Percentiles rank a stretch among this genome's conserved stretches.
These are phyloP conservation scores for Zoanthus solanderi DNA, from an alignment of 92 coral and sea anemone genomes.

Conservation along the genomic window DNA sequence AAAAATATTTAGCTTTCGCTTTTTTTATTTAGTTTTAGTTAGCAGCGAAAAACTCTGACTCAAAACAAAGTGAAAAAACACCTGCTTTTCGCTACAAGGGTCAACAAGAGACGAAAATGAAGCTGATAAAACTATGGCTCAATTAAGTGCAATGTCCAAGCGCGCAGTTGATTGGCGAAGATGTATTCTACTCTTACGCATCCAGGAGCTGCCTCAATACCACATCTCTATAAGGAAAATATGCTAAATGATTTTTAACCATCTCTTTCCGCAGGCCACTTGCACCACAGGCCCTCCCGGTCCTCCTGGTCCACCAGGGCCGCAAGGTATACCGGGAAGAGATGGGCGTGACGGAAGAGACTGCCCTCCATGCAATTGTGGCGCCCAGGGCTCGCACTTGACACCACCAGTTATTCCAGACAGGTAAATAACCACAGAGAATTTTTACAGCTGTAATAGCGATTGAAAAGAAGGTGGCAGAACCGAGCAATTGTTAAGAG, in stretches of 20 bases:
- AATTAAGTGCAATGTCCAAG: too few species aligned
- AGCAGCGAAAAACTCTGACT: neutral
- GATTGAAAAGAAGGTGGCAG: too few species aligned
- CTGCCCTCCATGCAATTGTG: slow-evolving; percentile 46
- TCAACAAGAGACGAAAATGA: too few species aligned
- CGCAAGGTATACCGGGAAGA: slow-evolving; percentile 49
- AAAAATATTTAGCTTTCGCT: neutral
- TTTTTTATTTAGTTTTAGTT: too few species aligned
- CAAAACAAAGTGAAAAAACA: neutral
- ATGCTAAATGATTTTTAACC: neutral
- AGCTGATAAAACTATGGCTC: too few species aligned
- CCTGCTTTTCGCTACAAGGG: neutral
- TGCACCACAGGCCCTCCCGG: slow-evolving; percentile 48
- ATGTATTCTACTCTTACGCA: too few species aligned
- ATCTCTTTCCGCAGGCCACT: neutral
- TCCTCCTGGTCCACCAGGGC: slow-evolving; percentile 38
- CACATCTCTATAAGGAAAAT: too few species aligned
- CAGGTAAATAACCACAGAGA: slow-evolving; percentile 5
- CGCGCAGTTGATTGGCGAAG: too few species aligned
- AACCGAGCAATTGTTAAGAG: too few species aligned
- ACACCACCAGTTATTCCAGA: slow-evolving; percentile 28
- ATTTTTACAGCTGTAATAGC: too few species aligned
- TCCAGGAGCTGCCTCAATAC: too few species aligned
- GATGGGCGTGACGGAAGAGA: slow-evolving; percentile 47
- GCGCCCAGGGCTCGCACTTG: neutral